These are phyloP conservation scores for Hyla sarda DNA, from an alignment of 2,113 vertebrate species.

Conservation along the genomic window DNA sequence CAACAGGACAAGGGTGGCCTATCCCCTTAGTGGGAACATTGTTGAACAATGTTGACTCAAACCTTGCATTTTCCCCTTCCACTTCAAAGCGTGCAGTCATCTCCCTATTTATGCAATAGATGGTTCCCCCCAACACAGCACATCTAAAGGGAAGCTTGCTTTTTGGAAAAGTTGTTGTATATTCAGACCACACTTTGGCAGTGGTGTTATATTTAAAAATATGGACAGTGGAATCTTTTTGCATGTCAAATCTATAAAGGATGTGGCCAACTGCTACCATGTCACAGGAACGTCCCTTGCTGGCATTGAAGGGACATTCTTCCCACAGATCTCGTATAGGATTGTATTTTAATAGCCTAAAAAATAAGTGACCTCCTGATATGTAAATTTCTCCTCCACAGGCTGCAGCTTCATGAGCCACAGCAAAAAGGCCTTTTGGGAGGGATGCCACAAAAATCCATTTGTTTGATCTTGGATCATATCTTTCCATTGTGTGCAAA, in stretches of 20 bases:
- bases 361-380: conserved; percentile 69
- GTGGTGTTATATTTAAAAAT: conserved; percentile 69
- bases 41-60: conserved; percentile 62
- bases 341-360: conserved; percentile 68
- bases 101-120: conserved; percentile 69
- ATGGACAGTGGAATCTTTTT: conserved; percentile 55
- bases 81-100: conserved; percentile 62
- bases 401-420: conserved; percentile 69
- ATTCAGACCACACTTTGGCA: conserved; percentile 64
- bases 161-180: conserved; percentile 61
- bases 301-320: conserved; percentile 68
- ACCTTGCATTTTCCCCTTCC: conserved; percentile 60
- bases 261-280: conserved; percentile 67
- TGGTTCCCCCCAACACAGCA: conserved; percentile 60
- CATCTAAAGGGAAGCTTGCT: conserved; percentile 62
- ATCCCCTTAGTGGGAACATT: conserved; percentile 61
- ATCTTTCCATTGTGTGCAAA: conserved; percentile 69
- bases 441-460: conserved; percentile 66
- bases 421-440: conserved; percentile 68
- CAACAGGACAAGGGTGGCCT: conserved; percentile 64
- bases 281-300: conserved; percentile 67
- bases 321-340: conserved; percentile 64
- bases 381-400: conserved; percentile 71
- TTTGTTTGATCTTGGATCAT: conserved; percentile 67
- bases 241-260: conserved; percentile 70